Conservation (phyloP, 53 echinoderm and acorn worm species). For the Crossaster papposus region DNA sequence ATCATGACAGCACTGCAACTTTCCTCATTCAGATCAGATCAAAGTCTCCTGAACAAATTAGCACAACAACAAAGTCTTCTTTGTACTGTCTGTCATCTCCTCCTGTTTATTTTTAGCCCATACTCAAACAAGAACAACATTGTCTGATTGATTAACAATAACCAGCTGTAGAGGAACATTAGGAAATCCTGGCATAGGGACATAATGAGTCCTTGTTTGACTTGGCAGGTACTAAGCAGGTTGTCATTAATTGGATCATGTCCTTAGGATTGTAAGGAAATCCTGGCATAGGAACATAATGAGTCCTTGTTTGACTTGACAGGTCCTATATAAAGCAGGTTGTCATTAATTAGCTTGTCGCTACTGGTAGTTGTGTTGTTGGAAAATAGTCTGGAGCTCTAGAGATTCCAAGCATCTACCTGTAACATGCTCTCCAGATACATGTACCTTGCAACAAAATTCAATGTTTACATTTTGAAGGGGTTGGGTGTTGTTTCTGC, state of each 20-base stretch:
- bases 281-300: constrained; percentile 26
- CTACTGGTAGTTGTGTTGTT: constrained; percentile 14
- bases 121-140: neutral
- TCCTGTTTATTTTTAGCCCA: neutral
- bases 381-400: constrained; percentile 13
- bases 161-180: constrained; percentile 33
- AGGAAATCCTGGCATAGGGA: constrained; percentile 26
- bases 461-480: too few species aligned
- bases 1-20: neutral
- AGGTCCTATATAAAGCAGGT: constrained; percentile 51
- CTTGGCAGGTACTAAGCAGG: constrained; percentile 47
- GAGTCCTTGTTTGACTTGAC: constrained; percentile 25
- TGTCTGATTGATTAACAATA: constrained; percentile 40
- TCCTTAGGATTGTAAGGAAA: constrained; percentile 25
- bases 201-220: constrained; percentile 30
- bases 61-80: neutral
- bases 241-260: constrained; percentile 26
- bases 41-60: neutral
- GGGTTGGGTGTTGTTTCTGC: too few species aligned
- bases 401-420: too few species aligned
- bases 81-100: constrained; percentile 17
- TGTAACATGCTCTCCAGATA: too few species aligned
- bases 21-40: neutral
- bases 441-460: too few species aligned
- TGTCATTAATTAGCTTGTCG: constrained; percentile 25